Evolutionary conservation across 1,140 invertebrate species (phyloP).

Genomic region (Zaprionus ghesquierei): DNA sequence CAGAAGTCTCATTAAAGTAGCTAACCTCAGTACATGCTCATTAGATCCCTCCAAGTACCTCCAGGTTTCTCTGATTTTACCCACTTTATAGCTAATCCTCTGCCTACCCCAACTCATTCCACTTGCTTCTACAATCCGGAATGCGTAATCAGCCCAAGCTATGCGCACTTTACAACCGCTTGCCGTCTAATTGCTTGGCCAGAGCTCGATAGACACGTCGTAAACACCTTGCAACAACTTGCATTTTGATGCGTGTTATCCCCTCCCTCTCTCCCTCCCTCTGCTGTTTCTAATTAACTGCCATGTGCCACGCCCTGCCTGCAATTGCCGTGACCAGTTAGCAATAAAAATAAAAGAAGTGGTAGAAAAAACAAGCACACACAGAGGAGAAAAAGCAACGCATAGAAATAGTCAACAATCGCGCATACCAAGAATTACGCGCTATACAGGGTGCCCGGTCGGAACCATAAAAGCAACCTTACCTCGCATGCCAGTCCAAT

Average conservation of each 20-base stretch:
- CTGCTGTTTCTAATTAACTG: slow-evolving; percentile 19
- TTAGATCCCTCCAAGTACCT: neutral
- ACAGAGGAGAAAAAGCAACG: slow-evolving; percentile 49
- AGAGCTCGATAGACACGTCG: slow-evolving; percentile 8
- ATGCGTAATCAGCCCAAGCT: slow-evolving; percentile 9
- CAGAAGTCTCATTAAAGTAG: neutral
- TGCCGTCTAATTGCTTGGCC: slow-evolving; percentile 1
- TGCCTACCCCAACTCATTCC: neutral
- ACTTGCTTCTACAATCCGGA: neutral
- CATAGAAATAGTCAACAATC: slow-evolving; percentile 49
- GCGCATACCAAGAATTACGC: slow-evolving; percentile 54
- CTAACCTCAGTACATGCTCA: neutral
- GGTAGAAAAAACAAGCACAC: neutral
- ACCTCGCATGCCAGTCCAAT: slow-evolving; percentile 49
- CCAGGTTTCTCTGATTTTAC: neutral
- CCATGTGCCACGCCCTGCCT: neutral
- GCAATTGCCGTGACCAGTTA: slow-evolving; percentile 18
- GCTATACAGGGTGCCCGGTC: slow-evolving; percentile 10
- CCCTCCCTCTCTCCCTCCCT: neutral
- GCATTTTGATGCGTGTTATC: slow-evolving; percentile 49
- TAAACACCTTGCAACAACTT: slow-evolving; percentile 53
- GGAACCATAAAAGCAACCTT: slow-evolving; percentile 10
- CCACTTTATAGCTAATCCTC: neutral
- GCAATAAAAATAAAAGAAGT: neutral
- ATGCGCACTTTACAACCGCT: neutral